Conservation (phyloP, 2,113 vertebrate genomes). For the Cololabis saira region DNA sequence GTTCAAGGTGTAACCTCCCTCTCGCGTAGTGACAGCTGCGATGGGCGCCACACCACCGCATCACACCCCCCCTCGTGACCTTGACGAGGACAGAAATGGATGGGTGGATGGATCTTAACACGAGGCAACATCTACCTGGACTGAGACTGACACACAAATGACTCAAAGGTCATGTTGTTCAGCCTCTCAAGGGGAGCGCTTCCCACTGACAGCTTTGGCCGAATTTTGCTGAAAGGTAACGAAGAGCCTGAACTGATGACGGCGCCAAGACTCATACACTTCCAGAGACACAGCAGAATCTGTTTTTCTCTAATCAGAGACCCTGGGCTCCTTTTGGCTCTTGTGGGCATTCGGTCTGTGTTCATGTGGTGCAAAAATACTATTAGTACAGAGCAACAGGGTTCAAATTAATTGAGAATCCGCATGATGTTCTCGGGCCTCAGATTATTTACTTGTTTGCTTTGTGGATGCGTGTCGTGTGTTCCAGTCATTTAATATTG, state of each 20-base stretch:
- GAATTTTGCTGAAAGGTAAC: conserved; percentile 27
- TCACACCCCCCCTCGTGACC: too few relatives aligned
- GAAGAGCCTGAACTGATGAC: conserved; percentile 22
- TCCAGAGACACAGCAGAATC: conserved; percentile 18
- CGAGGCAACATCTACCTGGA: conserved; percentile 53
- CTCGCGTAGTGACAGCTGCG: too few relatives aligned
- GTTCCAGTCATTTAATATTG: conserved; percentile 60
- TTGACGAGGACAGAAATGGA: too few relatives aligned
- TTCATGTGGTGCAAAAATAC: conserved; percentile 43
- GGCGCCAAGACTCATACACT: conserved; percentile 25
- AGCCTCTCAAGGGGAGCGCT: conserved; percentile 50
- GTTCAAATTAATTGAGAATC: conserved; percentile 76
- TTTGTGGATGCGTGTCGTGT: conserved; percentile 55
- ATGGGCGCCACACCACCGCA: too few relatives aligned
- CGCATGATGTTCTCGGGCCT: conserved; percentile 71
- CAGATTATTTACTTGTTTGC: conserved; percentile 75
- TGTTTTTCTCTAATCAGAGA: conserved; percentile 21
- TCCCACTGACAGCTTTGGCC: conserved; percentile 54
- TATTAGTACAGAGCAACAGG: conserved; percentile 58
- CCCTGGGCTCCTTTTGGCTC: conserved; percentile 47
- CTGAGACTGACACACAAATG: conserved; percentile 59
- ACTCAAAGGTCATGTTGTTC: conserved; percentile 73
- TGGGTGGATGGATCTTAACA: conserved; percentile 38
- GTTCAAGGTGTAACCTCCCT: too few relatives aligned
- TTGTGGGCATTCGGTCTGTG: conserved; percentile 44